Conservation (phyloP, 2,113 vertebrate species). For the Tapirus terrestris region DNA sequence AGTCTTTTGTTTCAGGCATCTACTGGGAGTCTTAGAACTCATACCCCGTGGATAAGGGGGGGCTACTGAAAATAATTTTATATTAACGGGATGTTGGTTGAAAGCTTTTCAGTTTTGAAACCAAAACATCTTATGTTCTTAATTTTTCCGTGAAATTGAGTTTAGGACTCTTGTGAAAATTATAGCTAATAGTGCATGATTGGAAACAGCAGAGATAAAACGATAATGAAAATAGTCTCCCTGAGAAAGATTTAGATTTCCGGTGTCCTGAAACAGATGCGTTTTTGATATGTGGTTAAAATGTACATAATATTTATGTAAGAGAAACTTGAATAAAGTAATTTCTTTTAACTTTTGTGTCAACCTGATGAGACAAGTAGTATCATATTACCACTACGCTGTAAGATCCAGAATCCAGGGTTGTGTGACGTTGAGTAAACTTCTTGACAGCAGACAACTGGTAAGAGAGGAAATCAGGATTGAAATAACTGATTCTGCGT, state of each 20-base stretch:
- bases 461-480: background rate
- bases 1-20: background rate
- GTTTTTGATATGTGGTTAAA: background rate
- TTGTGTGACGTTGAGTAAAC: background rate
- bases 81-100: background rate
- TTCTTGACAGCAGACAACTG: background rate
- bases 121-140: background rate
- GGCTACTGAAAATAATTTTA: background rate
- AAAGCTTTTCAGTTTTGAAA: background rate
- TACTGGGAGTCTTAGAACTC: too few species aligned
- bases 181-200: background rate
- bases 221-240: background rate
- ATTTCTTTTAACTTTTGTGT: conserved; percentile 8
- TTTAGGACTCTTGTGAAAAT: background rate
- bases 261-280: background rate
- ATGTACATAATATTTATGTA: background rate
- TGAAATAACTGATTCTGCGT: background rate
- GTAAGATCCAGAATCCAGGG: background rate
- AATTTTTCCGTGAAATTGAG: background rate
- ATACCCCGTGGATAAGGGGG: too few species aligned
- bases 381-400: background rate
- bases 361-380: background rate
- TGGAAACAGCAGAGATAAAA: background rate
- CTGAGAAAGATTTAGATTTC: background rate
- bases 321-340: background rate